These are phyloP conservation scores for Pygoscelis antarcticus DNA, from an alignment of 2,113 vertebrate genomes.

Conservation along the genomic window DNA sequence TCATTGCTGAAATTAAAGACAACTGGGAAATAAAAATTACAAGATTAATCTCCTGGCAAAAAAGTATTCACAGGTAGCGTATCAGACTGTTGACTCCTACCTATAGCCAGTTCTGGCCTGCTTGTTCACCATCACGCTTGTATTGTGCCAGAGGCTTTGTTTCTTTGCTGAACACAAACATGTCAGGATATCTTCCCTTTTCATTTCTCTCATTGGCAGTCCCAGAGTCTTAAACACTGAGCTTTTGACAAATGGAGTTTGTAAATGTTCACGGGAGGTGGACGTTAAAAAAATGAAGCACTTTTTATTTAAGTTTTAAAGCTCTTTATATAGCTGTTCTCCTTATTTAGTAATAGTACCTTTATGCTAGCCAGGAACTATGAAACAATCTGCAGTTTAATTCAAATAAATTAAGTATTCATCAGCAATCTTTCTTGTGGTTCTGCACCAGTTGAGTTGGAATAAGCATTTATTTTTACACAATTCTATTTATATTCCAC, in stretches of 20 bases:
- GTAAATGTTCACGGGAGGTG: neutral
- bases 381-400: neutral
- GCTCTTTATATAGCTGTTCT: neutral
- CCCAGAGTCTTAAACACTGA: neutral
- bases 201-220: neutral
- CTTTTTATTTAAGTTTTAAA: neutral
- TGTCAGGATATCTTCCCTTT: neutral
- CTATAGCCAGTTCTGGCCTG: neutral
- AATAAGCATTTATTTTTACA: neutral
- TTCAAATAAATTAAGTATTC: neutral
- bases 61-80: neutral
- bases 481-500: neutral
- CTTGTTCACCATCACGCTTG: neutral
- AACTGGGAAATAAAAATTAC: neutral
- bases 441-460: neutral
- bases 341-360: neutral
- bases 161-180: neutral
- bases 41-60: neutral
- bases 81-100: neutral
- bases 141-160: neutral
- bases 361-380: neutral
- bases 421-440: neutral
- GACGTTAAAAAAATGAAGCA: neutral
- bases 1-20: neutral
- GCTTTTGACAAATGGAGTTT: neutral